Evolutionary conservation across 2,113 vertebrate genomes (phyloP).

Genomic region (Equus quagga): DNA sequence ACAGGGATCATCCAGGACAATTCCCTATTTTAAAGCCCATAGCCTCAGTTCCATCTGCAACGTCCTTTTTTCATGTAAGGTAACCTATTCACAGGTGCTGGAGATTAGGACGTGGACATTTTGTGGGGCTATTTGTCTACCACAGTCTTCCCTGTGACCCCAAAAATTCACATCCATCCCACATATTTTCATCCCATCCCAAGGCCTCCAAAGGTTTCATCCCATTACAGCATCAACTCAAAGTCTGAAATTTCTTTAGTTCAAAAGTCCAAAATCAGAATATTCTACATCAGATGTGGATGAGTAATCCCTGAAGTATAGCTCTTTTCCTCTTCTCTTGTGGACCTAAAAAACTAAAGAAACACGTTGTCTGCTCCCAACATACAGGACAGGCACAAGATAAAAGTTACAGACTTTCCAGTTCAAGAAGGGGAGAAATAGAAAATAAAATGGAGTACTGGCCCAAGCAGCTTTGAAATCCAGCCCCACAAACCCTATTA

Average conservation of each 20-base stretch:
- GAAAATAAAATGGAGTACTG: not conserved
- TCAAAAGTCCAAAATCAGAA: not conserved
- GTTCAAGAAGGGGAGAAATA: not conserved
- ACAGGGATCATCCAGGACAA: not conserved
- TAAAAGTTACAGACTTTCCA: not conserved
- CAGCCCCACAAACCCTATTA: not conserved
- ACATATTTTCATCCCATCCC: not conserved
- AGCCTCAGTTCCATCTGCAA: not conserved
- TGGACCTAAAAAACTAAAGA: not conserved
- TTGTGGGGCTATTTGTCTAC: not conserved
- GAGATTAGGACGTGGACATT: not conserved
- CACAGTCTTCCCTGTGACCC: not conserved
- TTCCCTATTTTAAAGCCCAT: not conserved
- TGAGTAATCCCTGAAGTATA: not conserved
- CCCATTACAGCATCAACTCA: not conserved
- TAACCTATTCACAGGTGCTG: not conserved
- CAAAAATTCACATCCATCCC: not conserved
- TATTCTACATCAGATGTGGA: not conserved
- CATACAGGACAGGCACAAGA: not conserved
- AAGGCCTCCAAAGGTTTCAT: not conserved
- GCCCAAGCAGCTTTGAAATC: not conserved
- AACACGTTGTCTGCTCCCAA: not conserved
- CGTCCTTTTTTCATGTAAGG: not conserved
- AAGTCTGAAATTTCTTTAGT: not conserved
- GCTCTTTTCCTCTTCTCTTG: not conserved